These are phyloP conservation scores for Ambastaia sidthimunki DNA, from an alignment of 2,797 vertebrate species.

Conservation along the genomic window DNA sequence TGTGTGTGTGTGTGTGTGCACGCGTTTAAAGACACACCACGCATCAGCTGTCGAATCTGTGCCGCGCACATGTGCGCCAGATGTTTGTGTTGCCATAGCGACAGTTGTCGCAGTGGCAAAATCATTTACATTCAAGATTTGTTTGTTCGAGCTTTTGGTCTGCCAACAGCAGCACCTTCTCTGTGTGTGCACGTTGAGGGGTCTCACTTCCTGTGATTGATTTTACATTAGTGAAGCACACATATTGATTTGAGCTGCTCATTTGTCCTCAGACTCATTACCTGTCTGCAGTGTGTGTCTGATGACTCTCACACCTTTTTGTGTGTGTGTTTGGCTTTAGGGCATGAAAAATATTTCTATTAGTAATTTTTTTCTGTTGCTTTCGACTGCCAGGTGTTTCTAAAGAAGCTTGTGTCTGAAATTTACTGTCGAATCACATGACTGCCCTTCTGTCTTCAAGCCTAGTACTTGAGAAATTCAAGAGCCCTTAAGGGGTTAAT, in stretches of 20 bases:
- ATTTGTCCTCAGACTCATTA: conserved; percentile 47
- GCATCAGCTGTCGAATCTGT: background rate
- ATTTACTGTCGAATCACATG: no score
- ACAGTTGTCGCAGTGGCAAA: conserved; percentile 32
- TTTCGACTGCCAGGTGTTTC: background rate
- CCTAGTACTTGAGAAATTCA: background rate
- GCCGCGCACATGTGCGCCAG: conserved; percentile 29
- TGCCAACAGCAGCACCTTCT: conserved; percentile 11
- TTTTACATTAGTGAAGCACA: conserved; percentile 42
- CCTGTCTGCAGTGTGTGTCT: background rate
- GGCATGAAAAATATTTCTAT: conserved; percentile 15
- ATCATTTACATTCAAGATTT: conserved; percentile 30
- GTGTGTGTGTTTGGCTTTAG: conserved; percentile 14
- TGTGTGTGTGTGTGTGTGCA: background rate
- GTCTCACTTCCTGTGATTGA: conserved; percentile 40
- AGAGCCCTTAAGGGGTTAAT: background rate
- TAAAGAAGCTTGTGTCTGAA: no score
- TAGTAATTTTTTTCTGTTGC: background rate
- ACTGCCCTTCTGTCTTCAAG: no score
- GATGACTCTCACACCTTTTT: background rate
- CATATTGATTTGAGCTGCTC: conserved; percentile 38
- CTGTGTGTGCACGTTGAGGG: conserved; percentile 14
- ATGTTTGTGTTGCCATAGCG: conserved; percentile 39
- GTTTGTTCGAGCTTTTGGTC: background rate
- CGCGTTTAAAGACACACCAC: background rate